Conservation (phyloP, 2,797 vertebrate species). For the Melanotaenia pygmaea region DNA sequence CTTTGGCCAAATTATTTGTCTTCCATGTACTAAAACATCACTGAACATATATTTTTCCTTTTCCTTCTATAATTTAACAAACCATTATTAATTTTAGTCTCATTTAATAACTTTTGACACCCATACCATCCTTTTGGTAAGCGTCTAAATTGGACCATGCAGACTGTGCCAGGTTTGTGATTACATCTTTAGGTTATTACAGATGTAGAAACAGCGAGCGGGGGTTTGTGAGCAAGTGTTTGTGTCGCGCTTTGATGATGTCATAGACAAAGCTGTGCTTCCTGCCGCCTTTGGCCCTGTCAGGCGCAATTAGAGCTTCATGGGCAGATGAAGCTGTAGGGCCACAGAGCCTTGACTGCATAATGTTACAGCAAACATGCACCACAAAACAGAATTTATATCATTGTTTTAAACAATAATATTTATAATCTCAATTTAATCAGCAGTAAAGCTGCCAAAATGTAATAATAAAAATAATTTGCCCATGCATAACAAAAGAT, state of each 20-base stretch:
- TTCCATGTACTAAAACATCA: background rate
- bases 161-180: background rate
- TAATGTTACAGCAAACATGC: conserved; percentile 1
- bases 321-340: conserved; percentile 41
- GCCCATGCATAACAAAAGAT: background rate
- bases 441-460: conserved; percentile 9
- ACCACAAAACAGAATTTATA: conserved; percentile 11
- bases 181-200: conserved; percentile 5
- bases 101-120: background rate
- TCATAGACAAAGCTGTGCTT: conserved; percentile 28
- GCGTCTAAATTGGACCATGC: background rate
- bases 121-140: background rate
- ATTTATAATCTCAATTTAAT: conserved; percentile 14
- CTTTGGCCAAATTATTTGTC: background rate
- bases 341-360: conserved; percentile 19
- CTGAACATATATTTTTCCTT: background rate
- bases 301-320: conserved; percentile 52
- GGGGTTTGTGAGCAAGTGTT: background rate
- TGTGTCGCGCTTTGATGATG: conserved; percentile 40
- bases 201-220: background rate
- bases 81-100: background rate
- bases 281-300: conserved; percentile 59
- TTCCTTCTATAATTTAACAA: background rate
- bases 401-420: conserved; percentile 1
- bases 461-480: background rate